Base-by-base conservation (phyloP, 2,113 vertebrate species). In the Brachionichthys hirsutus region DNA sequence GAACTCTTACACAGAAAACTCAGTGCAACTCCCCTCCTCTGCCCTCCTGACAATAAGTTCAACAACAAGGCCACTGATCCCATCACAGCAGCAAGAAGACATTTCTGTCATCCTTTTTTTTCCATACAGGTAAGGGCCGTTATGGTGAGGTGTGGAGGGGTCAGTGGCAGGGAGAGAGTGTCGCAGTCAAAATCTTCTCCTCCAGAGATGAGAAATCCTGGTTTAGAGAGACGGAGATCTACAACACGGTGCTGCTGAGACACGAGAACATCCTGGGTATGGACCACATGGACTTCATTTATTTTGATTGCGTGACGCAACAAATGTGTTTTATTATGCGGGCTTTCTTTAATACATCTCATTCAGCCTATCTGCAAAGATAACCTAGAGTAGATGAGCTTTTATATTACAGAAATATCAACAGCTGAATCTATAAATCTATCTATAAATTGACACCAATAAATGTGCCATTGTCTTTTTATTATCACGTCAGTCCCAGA, bases 171-270 rank as follows among this genome's bases (percentile, higher is more conserved):
- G 97, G 97, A 36, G 97, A 98, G 87, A 98, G 92, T 0, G 94
- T 99, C 0, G 97, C 97, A 1, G 97, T 99, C 49, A 99, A 99
- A 88, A 98, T 99, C 82, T 99, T 99, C 82, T 99, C 97, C 54
- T 99, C 97, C 30, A 88, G 97, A 69, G 97, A 99, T 50, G 97
- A 99, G 75, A 98, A 98, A 81, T 99, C 97, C n/a, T 99, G 97
- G 97, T 98, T 98, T 91, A 89, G 97, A 82, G 97, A 99, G 88
- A 99, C 97, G 0, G 97, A 99, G 71, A 84, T 99, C 83, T 99
- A 99, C 88, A 99, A 99, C 90, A 98, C 97, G 1, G 97, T 99
- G 22, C 92, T 98, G 83, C 91, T 99, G 77, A 90, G 97, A 51
- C 95, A 99, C 0, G 95, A 98, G 73, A 99, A 99, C 67, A 98